A percentile compares a stretch with the other conserved stretches of the same genome.
Conservation (phyloP, 2,888 invertebrate genomes). For the Drosophila villosipedis region DNA sequence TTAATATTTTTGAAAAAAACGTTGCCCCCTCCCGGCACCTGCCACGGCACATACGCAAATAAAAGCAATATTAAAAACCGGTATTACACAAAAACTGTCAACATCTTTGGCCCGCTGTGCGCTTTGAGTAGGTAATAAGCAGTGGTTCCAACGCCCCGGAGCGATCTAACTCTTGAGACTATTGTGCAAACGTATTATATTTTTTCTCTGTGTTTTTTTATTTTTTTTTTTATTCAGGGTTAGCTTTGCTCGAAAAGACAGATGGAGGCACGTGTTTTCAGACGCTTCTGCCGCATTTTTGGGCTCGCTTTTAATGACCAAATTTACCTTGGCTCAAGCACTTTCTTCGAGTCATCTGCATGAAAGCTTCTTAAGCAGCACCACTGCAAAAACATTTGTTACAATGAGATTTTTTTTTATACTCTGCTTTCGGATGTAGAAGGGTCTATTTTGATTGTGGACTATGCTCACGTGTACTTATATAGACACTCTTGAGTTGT, state of each 20-base stretch:
- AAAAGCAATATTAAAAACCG: constrained; percentile 35
- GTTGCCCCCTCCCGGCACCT: neutral
- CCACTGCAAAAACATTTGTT: constrained; percentile 5
- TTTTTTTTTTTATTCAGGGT: constrained; percentile 18
- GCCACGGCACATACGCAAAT: neutral
- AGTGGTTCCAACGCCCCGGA: constrained; percentile 23
- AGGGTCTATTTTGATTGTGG: neutral
- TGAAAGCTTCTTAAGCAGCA: constrained; percentile 7
- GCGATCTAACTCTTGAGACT: constrained; percentile 5
- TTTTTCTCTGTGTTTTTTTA: constrained; percentile 23
- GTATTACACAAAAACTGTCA: constrained; percentile 46
- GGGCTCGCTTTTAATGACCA: constrained; percentile 43
- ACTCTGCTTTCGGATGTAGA: neutral
- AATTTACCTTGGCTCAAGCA: constrained; percentile 42
- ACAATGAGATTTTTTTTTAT: neutral
- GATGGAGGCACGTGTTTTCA: constrained; percentile 29
- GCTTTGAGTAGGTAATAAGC: constrained; percentile 11
- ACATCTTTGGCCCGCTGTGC: constrained; percentile 38
- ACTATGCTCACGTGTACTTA: neutral
- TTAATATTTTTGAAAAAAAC: constrained; percentile 54
- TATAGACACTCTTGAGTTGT: neutral
- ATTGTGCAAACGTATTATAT: constrained; percentile 28
- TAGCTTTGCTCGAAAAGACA: constrained; percentile 15
- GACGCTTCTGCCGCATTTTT: constrained; percentile 15
- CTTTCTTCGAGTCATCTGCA: constrained; percentile 24